A percentile compares a stretch with the other conserved stretches of the same genome.
Conservation (phyloP, 2,888 invertebrate species). For the Chymomyza procnemis region DNA sequence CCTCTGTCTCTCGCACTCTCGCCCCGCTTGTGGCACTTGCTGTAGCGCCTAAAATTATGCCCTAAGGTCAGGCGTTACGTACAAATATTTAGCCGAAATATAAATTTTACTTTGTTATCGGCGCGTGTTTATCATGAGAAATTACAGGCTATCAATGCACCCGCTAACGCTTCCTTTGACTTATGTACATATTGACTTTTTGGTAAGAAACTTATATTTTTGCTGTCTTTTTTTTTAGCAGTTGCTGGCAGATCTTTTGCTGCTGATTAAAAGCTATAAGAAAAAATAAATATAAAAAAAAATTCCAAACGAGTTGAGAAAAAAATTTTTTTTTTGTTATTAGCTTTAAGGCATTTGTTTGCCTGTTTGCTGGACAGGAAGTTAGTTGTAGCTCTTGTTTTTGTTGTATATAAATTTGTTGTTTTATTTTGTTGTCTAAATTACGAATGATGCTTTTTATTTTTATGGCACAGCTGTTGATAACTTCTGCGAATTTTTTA, state of each 20-base stretch:
- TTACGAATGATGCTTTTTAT: conserved; percentile 38
- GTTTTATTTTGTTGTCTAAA: conserved; percentile 2
- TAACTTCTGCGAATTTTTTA: conserved; percentile 3
- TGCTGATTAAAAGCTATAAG: neutral
- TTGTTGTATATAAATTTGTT: neutral
- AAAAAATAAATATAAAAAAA: neutral
- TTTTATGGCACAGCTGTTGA: conserved; percentile 21
- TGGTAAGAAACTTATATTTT: neutral
- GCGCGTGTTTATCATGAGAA: conserved; percentile 41
- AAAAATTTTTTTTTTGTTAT: conserved; percentile 5
- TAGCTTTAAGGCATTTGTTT: conserved; percentile 10
- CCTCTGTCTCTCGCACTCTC: neutral
- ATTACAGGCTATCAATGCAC: conserved; percentile 47
- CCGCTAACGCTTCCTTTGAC: conserved; percentile 44
- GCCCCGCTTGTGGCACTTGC: neutral
- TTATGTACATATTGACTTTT: conserved; percentile 63
- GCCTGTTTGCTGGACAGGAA: conserved; percentile 20
- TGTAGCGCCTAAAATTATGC: conserved; percentile 2
- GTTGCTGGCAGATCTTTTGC: conserved; percentile 12
- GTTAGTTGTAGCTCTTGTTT: conserved; percentile 14
- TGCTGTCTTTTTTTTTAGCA: conserved; percentile 10
- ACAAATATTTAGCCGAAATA: neutral
- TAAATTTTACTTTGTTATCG: conserved; percentile 51
- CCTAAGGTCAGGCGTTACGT: neutral
- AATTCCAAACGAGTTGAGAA: neutral